phyloP scores from a whole-genome alignment of 2,113 vertebrate genomes.

The Microtus oregoni region DNA sequence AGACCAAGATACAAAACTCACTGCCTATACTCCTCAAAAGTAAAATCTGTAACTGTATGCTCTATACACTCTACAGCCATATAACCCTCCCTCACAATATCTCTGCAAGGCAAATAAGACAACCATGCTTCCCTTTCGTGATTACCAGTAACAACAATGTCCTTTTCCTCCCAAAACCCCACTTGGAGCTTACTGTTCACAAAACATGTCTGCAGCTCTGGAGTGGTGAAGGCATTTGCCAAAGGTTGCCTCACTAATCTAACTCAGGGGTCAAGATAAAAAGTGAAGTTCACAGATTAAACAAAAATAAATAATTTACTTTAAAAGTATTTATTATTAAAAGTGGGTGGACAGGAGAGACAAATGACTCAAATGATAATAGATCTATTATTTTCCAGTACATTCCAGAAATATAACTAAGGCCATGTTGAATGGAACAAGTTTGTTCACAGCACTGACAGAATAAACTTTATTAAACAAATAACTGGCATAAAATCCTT shows the following conservation, averaged over 20 bases:
- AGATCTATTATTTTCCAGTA: conserved; percentile 28
- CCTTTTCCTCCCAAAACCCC: neutral
- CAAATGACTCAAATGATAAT: conserved; percentile 2
- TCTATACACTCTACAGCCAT: neutral
- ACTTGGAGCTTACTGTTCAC: neutral
- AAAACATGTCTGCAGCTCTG: neutral
- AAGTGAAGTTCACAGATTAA: conserved; percentile 47
- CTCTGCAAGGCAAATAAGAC: neutral
- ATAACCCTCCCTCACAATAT: conserved; percentile 37
- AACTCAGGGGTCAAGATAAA: neutral
- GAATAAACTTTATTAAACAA: conserved; percentile 52
- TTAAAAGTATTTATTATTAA: conserved; percentile 7
- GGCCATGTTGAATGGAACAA: neutral
- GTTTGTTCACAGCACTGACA: conserved; percentile 30
- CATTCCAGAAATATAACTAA: conserved; percentile 53
- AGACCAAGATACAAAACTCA: neutral
- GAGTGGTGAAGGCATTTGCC: neutral
- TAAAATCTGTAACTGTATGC: conserved; percentile 20
- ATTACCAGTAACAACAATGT: neutral
- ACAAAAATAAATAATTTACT: neutral
- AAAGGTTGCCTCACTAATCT: conserved; percentile 36
- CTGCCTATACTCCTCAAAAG: neutral
- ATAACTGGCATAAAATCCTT: neutral
- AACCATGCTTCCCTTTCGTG: neutral
- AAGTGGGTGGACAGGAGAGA: neutral